phyloP scores from a whole-genome alignment of 2,797 vertebrate species.

The Poecilia gillii region DNA sequence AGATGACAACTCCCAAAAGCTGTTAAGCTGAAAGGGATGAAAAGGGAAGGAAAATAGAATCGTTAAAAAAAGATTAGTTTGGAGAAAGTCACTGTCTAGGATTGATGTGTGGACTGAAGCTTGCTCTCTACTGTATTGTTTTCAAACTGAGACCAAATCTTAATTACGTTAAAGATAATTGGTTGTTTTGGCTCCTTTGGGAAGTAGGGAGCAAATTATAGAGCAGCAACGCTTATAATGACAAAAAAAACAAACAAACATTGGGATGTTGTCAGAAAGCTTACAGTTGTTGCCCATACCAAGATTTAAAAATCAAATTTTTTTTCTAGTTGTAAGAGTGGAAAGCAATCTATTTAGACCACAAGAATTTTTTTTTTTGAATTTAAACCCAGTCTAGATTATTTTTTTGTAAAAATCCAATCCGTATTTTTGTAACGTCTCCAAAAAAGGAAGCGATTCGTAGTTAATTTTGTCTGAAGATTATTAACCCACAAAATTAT shows the following conservation, averaged over 20 bases:
- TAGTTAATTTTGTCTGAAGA: neutral
- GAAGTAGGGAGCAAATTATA: constrained; percentile 15
- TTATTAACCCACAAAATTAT: neutral
- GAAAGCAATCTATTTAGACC: neutral
- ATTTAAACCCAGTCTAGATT: neutral
- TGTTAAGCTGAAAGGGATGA: constrained; percentile 19
- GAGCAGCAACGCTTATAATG: constrained; percentile 13
- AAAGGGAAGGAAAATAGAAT: constrained; percentile 8
- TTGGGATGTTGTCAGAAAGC: constrained; percentile 1
- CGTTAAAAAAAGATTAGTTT: neutral
- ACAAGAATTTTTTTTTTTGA: neutral
- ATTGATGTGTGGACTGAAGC: neutral
- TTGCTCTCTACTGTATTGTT: constrained; percentile 19
- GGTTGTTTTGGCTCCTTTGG: constrained; percentile 18
- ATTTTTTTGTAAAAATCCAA: neutral
- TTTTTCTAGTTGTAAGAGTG: neutral
- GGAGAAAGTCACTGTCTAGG: constrained; percentile 12
- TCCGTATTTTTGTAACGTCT: neutral
- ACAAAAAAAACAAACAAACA: constrained; percentile 2
- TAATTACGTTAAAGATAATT: neutral
- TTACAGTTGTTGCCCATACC: neutral
- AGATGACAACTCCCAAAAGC: constrained; percentile 34
- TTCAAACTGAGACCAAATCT: constrained; percentile 11
- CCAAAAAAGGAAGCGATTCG: too few species aligned
- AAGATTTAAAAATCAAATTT: neutral